Conservation (phyloP, 2,888 invertebrate genomes). For the Harpagoxenus sublaevis region DNA sequence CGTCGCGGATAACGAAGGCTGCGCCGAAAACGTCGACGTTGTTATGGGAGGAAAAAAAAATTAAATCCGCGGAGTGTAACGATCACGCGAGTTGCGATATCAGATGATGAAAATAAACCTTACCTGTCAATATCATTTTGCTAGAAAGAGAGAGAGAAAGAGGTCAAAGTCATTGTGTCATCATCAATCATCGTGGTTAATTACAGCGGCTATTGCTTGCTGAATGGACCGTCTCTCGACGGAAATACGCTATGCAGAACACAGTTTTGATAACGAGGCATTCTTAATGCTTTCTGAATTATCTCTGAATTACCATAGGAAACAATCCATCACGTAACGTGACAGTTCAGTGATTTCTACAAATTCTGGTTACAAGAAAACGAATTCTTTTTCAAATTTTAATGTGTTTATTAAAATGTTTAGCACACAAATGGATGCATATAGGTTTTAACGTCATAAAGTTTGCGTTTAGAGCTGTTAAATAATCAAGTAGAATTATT, state of each 20-base stretch:
- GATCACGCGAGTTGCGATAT: neutral
- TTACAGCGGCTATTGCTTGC: neutral
- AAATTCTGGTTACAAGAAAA: neutral
- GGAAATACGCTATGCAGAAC: neutral
- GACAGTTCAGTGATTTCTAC: neutral
- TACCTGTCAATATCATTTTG: neutral
- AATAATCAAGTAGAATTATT: neutral
- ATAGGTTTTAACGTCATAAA: neutral
- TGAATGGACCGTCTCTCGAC: neutral
- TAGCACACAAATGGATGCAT: neutral
- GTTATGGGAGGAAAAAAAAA: neutral
- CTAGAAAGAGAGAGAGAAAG: no score
- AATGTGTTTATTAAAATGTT: neutral
- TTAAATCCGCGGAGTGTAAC: neutral
- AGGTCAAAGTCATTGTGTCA: neutral
- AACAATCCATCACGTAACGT: neutral
- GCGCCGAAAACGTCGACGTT: neutral
- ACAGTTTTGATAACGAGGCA: neutral
- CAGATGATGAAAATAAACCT: neutral
- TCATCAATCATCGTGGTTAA: conserved; percentile 25
- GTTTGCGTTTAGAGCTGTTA: neutral
- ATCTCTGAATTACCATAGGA: neutral
- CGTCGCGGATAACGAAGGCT: neutral
- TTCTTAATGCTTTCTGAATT: neutral
- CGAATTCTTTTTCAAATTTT: neutral